These are phyloP conservation scores for Entosphenus tridentatus DNA, from an alignment of 2,113 vertebrate genomes.

Conservation along the genomic window DNA sequence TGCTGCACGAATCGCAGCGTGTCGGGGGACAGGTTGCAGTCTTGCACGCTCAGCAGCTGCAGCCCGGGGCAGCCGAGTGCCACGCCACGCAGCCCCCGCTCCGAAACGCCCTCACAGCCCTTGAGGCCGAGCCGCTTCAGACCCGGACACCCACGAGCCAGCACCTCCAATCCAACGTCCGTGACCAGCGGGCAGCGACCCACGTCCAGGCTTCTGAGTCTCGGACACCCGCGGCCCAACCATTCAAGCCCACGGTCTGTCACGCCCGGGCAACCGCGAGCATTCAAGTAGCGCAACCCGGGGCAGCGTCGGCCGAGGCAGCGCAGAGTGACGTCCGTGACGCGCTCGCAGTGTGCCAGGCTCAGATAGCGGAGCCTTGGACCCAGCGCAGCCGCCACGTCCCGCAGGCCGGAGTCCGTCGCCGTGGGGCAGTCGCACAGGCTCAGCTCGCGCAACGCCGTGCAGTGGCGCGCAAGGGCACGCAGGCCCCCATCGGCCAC, in stretches of 20 bases:
- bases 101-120: neutral
- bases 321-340: neutral
- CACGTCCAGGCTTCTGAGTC: neutral
- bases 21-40: neutral
- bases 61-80: neutral
- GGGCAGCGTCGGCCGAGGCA: slow-evolving; percentile 4
- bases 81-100: neutral
- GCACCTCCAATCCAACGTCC: neutral
- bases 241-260: neutral
- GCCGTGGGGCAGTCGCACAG: neutral
- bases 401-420: neutral
- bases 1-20: neutral
- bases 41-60: slow-evolving; percentile 6
- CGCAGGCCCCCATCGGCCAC: slow-evolving; percentile 1
- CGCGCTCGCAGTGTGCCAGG: neutral
- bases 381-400: neutral
- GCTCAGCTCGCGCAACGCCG: slow-evolving; percentile 1
- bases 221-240: neutral
- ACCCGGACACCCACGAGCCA: neutral
- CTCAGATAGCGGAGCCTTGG: slow-evolving; percentile 2
- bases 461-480: neutral
- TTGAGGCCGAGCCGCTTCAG: slow-evolving; percentile 3
- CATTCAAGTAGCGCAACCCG: slow-evolving; percentile 4
- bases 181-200: slow-evolving; percentile 1
- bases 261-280: neutral